phyloP scores from a whole-genome alignment of 2,888 invertebrate species.

The Melinaea menophilus region DNA sequence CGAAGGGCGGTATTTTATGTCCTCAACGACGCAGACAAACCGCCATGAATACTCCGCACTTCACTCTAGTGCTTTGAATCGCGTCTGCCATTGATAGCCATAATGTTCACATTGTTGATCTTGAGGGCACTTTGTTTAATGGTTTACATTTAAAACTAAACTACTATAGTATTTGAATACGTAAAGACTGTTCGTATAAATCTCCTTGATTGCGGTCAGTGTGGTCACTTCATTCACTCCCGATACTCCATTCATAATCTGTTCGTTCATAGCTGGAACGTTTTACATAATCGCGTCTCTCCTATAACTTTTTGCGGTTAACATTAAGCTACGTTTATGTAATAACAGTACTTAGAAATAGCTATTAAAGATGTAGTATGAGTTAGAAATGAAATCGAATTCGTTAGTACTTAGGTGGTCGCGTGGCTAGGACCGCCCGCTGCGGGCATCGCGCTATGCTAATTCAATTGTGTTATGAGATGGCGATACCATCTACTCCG shows the following conservation, averaged over 20 bases:
- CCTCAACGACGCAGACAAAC: conserved; percentile 41
- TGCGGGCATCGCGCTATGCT: conserved; percentile 68
- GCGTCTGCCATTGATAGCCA: conserved; percentile 48
- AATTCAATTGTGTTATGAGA: conserved; percentile 75
- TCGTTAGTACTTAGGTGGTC: conserved; percentile 53
- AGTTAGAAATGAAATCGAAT: conserved; percentile 24
- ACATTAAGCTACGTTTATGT: conserved; percentile 14
- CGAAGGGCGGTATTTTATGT: conserved; percentile 56
- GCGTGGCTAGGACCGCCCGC: conserved; percentile 73
- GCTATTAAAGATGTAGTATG: conserved; percentile 2
- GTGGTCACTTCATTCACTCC: conserved; percentile 53
- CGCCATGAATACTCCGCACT: conserved; percentile 49
- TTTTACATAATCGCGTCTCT: conserved; percentile 36
- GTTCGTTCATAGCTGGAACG: conserved; percentile 41
- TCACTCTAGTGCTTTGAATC: conserved; percentile 43
- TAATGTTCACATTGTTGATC: conserved; percentile 45
- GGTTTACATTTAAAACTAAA: conserved; percentile 13
- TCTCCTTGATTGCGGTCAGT: conserved; percentile 44
- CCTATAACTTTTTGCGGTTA: conserved; percentile 28
- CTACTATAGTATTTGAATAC: neutral
- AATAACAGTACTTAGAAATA: conserved; percentile 4
- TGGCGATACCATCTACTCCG: conserved; percentile 63
- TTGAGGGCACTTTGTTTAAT: conserved; percentile 32
- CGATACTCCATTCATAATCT: conserved; percentile 49
- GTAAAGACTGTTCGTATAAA: neutral